phyloP scores from a whole-genome alignment of 2,888 invertebrate species.

The Invenusta paracnida region DNA sequence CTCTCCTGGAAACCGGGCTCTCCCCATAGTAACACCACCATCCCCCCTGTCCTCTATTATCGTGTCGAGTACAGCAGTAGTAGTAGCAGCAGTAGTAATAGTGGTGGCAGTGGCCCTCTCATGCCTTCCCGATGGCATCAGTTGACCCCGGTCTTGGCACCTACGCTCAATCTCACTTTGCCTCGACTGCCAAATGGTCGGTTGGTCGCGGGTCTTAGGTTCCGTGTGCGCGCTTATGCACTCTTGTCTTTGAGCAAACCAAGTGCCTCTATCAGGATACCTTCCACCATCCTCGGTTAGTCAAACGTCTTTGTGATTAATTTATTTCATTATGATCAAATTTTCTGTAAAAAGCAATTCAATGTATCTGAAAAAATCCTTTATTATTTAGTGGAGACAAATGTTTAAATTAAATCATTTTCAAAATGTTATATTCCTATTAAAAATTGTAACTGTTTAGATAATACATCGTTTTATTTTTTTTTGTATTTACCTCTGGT shows the following conservation, averaged over 20 bases:
- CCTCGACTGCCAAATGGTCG: neutral
- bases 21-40: neutral
- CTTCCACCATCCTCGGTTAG: neutral
- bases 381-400: too few species aligned
- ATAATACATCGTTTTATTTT: too few species aligned
- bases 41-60: constrained; percentile 34
- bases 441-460: too few species aligned
- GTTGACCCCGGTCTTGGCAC: neutral
- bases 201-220: neutral
- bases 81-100: neutral
- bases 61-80: constrained; percentile 1
- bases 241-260: neutral
- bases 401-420: too few species aligned
- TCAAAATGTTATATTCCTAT: too few species aligned
- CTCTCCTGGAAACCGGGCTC: constrained; percentile 24
- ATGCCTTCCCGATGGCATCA: constrained; percentile 24
- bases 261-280: neutral
- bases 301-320: too few species aligned
- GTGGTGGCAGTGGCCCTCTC: too few species aligned
- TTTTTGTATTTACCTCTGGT: too few species aligned
- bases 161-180: neutral
- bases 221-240: constrained; percentile 25
- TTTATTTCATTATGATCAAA: too few species aligned
- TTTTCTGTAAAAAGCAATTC: too few species aligned
- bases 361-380: too few species aligned